phyloP scores from a whole-genome alignment of 2,888 invertebrate species.

The Nematopogon swammerdamellus region DNA sequence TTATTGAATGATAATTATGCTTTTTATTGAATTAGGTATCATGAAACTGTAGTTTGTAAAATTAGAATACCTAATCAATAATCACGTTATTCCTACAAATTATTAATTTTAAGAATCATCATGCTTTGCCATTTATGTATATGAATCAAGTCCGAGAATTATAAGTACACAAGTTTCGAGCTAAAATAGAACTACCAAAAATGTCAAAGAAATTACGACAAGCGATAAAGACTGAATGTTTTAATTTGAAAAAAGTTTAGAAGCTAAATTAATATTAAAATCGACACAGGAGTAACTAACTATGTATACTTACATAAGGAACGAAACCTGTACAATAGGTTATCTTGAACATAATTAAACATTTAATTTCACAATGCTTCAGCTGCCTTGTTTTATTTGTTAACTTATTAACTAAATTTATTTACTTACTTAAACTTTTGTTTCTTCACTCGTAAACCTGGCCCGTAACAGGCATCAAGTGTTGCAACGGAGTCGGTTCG shows the following conservation, averaged over 20 bases:
- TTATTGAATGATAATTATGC: conserved; percentile 13
- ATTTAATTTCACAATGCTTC: no score
- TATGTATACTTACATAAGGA: neutral
- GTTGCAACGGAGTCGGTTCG: neutral
- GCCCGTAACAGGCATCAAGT: neutral
- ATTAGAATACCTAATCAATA: no score
- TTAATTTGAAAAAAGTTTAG: neutral
- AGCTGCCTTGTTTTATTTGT: neutral
- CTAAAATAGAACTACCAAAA: no score
- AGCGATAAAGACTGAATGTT: neutral
- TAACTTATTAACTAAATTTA: neutral
- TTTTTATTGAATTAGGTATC: no score
- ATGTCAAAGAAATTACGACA: neutral
- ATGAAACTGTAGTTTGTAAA: no score
- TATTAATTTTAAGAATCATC: no score
- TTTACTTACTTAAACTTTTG: neutral
- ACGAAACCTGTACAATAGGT: conserved; percentile 1
- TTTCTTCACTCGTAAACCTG: neutral
- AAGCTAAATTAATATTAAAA: neutral
- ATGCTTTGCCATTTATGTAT: conserved; percentile 24
- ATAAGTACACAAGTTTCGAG: no score
- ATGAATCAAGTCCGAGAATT: no score
- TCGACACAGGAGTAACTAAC: neutral
- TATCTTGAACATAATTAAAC: no score
- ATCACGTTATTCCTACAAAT: no score